Conservation (phyloP, 2,113 vertebrate species). For the Oreochromis aureus region DNA sequence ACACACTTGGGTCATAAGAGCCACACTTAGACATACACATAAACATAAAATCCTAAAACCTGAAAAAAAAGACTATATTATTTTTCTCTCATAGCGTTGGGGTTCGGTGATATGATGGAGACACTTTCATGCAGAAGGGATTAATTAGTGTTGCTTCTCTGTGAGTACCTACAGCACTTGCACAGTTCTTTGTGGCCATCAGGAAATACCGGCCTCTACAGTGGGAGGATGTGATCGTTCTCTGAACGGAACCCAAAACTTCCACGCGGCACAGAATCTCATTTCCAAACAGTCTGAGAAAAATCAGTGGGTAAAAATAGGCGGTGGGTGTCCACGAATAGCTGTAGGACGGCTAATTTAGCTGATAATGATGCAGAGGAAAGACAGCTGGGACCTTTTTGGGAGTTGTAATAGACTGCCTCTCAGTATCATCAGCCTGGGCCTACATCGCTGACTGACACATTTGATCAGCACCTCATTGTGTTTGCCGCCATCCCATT, state of each 20-base stretch:
- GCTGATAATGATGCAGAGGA: constrained; percentile 64
- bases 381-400: constrained; percentile 66
- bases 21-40: neutral
- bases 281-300: constrained; percentile 20
- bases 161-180: neutral
- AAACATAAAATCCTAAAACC: neutral
- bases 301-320: constrained; percentile 39
- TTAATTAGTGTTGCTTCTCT: neutral
- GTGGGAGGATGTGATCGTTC: neutral
- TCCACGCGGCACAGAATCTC: neutral
- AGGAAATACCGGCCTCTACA: neutral
- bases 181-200: neutral
- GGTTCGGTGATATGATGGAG: neutral
- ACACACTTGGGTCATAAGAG: neutral
- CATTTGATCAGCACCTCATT: constrained; percentile 61
- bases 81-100: neutral
- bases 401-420: constrained; percentile 61
- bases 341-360: constrained; percentile 53
- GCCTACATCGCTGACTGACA: constrained; percentile 60
- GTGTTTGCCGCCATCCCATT: constrained; percentile 20
- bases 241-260: neutral
- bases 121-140: neutral
- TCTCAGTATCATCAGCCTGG: constrained; percentile 39
- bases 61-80: neutral
- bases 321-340: constrained; percentile 14